These are phyloP conservation scores for Triplophysa siluroides DNA, from an alignment of 2,113 vertebrate genomes.

Conservation along the genomic window DNA sequence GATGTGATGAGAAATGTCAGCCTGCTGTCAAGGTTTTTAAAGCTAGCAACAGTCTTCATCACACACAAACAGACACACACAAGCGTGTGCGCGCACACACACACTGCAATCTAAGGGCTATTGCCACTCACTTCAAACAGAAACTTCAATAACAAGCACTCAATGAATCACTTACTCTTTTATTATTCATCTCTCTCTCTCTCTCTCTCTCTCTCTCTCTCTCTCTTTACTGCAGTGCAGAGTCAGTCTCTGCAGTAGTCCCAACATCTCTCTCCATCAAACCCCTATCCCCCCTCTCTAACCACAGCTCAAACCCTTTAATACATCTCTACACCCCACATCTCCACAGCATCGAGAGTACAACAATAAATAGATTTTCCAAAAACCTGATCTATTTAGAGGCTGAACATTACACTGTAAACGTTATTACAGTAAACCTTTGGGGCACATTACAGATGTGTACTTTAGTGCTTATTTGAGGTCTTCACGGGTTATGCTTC, in stretches of 20 bases:
- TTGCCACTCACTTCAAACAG: slow-evolving; percentile 46
- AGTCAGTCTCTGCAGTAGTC: slow-evolving; percentile 46
- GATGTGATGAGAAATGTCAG: slow-evolving; percentile 34
- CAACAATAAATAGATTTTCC: neutral
- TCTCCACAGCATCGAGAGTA: neutral
- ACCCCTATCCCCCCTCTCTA: neutral
- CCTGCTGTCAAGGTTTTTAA: slow-evolving; percentile 32
- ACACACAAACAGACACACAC: neutral
- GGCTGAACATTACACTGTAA: neutral
- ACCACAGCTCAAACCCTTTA: slow-evolving; percentile 11
- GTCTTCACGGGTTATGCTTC: too few relatives aligned
- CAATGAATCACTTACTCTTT: slow-evolving; percentile 37
- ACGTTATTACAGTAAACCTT: neutral
- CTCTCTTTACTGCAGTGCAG: slow-evolving; percentile 40
- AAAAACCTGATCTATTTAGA: slow-evolving; percentile 8
- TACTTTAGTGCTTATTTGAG: neutral
- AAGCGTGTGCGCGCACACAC: neutral
- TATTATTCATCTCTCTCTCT: slow-evolving; percentile 43
- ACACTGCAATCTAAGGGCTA: slow-evolving; percentile 27
- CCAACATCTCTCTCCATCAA: slow-evolving; percentile 37
- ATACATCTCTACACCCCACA: neutral
- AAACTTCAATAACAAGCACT: slow-evolving; percentile 47
- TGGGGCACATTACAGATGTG: too few relatives aligned
- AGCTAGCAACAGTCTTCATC: slow-evolving; percentile 5
- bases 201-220: neutral